These are phyloP conservation scores for Clanis bilineata DNA, from an alignment of 2,888 invertebrate species.

Conservation along the genomic window DNA sequence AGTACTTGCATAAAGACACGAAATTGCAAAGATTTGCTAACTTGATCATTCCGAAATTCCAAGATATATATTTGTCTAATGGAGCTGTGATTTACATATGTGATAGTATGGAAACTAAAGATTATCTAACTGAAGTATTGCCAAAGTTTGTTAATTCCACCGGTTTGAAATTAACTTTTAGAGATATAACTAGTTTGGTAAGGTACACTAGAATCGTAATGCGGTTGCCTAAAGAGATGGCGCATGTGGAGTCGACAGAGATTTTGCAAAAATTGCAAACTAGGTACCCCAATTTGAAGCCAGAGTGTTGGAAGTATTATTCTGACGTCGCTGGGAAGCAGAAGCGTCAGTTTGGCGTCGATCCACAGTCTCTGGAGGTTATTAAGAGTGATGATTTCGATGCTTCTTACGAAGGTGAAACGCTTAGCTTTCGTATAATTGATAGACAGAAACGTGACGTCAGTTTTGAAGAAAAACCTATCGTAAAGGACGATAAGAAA, in stretches of 20 bases:
- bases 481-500: slow-evolving; percentile 38
- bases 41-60: slow-evolving; percentile 68
- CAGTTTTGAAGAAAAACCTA: slow-evolving; percentile 50
- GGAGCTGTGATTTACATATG: slow-evolving; percentile 74
- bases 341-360: slow-evolving; percentile 72
- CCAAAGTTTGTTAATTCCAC: slow-evolving; percentile 68
- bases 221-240: slow-evolving; percentile 60
- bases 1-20: slow-evolving; percentile 68
- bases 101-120: slow-evolving; percentile 72
- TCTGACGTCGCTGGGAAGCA: slow-evolving; percentile 72
- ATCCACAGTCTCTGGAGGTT: slow-evolving; percentile 65
- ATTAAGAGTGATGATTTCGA: slow-evolving; percentile 63
- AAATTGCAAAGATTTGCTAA: slow-evolving; percentile 63
- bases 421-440: slow-evolving; percentile 59
- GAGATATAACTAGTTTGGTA: slow-evolving; percentile 59
- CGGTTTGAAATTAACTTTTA: slow-evolving; percentile 62
- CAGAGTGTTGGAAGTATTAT: slow-evolving; percentile 71
- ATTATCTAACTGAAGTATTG: slow-evolving; percentile 62
- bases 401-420: slow-evolving; percentile 56
- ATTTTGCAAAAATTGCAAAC: slow-evolving; percentile 53
- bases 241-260: slow-evolving; percentile 59
- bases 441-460: slow-evolving; percentile 66
- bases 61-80: slow-evolving; percentile 70
- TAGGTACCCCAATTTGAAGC: slow-evolving; percentile 60
- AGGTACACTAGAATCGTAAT: slow-evolving; percentile 69